Evolutionary conservation across 1,140 invertebrate genomes (phyloP), one percentile per base, ranked within the genome.

Genomic region (Danaus plexippus): DNA sequence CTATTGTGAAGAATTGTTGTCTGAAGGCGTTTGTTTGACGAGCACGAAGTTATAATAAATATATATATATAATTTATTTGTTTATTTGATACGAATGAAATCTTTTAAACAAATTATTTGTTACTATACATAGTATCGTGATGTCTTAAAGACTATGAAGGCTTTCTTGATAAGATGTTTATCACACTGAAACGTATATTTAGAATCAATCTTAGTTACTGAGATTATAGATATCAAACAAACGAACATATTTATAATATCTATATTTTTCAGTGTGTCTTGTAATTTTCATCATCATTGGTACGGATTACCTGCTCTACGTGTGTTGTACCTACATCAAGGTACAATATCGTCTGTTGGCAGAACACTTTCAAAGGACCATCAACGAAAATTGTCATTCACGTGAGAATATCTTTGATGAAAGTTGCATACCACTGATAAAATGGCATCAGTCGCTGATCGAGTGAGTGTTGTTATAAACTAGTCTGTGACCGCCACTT

Each of bases 371-470:
- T n/a, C 63, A 68, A 45, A 61, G 62, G 12, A 40, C 67, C 1
- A 45, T 71, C 1, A 32, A 47, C 10, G 15, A 44, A 5, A 47
- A 59, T 8, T 22, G 10, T 13, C 40, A 32, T 8, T 11, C 49
- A 15, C 9, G 11, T 1, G 40, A 50, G 0, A 11, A 45, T 22
- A 59, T 55, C 42, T 43, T 49, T 1, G 12, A 59, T 15, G 5
- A 13, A 10, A 61, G 66, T 6, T 52, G 72, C 13, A 15, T 47
- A 0, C 32, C 59, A 12, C 54, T 66, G 45, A 57, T 81, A 3
- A 69, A 47, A 43, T 69, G 69, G 62, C 78, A 81, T 43, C 74
- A 77, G 59, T 61, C 69, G 9, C 51, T 80, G 12, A 75, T 78
- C 40, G 15, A 67, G 78, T 80, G 57, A 69, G 62, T 60, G 11